Conservation (phyloP, 2,888 invertebrate genomes). For the Leucophora obtusa region DNA sequence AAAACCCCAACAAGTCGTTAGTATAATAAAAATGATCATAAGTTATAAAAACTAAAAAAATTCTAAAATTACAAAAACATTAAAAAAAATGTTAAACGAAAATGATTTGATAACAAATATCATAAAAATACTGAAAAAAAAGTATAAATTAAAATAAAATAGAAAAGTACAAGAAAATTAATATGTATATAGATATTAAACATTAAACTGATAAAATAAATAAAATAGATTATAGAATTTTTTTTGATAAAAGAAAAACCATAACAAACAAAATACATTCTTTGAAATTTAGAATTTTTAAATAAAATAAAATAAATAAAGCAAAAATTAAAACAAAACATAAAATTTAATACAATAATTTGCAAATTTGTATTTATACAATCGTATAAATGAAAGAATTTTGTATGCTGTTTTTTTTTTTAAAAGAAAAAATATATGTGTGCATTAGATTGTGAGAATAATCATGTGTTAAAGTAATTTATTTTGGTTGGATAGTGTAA, state of each 20-base stretch:
- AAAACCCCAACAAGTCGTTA: constrained; percentile 33
- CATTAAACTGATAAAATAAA: constrained; percentile 61
- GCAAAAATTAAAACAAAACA: constrained; percentile 10
- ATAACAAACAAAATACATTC: constrained; percentile 68
- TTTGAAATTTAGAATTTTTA: constrained; percentile 46
- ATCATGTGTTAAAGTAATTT: no score
- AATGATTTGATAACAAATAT: constrained; percentile 39
- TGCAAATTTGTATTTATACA: constrained; percentile 55
- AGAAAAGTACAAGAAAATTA: no score
- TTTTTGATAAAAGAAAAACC: constrained; percentile 30
- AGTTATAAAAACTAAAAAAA: background rate
- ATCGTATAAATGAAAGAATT: constrained; percentile 26
- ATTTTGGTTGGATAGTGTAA: no score
- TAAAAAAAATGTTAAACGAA: constrained; percentile 37
- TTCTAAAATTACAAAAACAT: constrained; percentile 29
- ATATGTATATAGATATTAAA: constrained; percentile 61
- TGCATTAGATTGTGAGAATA: no score
- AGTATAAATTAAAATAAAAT: no score
- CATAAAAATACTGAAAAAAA: constrained; percentile 14
- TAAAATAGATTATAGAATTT: constrained; percentile 31
- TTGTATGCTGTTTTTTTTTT: constrained; percentile 3
- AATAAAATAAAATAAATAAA: constrained; percentile 39
- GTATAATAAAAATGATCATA: constrained; percentile 14
- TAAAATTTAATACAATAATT: constrained; percentile 43
- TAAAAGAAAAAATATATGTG: constrained; percentile 34